Conservation (phyloP, 1,140 invertebrate genomes). For the Thaumatotibia leucotreta region DNA sequence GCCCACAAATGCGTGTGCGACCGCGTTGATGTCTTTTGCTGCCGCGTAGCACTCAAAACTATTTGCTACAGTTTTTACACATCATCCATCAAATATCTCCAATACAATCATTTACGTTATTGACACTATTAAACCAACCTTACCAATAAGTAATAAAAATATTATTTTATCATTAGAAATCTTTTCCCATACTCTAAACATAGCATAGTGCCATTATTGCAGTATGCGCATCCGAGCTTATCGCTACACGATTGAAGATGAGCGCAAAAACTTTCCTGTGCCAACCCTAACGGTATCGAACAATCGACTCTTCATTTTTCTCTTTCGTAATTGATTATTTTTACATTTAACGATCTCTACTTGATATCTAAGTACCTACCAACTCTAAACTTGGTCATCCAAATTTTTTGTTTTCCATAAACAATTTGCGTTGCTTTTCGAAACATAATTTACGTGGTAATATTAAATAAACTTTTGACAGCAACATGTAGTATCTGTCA, state of each 20-base stretch:
- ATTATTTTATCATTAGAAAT: neutral
- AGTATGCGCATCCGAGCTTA: slow-evolving; percentile 59
- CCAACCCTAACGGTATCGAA: slow-evolving; percentile 46
- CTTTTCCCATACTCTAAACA: slow-evolving; percentile 44
- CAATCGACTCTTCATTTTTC: neutral
- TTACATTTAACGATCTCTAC: neutral
- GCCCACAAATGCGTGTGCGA: neutral
- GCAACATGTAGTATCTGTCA: no score
- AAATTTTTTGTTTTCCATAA: no score
- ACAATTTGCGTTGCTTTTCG: no score
- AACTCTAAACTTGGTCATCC: no score
- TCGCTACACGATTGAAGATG: slow-evolving; percentile 58
- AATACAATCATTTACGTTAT: neutral
- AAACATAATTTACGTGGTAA: no score
- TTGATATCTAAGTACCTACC: no score
- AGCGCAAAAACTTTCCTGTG: slow-evolving; percentile 59
- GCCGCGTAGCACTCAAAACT: slow-evolving; percentile 11
- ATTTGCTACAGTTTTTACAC: neutral
- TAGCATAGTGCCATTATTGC: slow-evolving; percentile 44
- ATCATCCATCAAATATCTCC: no score
- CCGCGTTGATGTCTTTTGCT: slow-evolving; percentile 56
- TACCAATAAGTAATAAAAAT: slow-evolving; percentile 8
- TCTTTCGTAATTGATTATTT: neutral
- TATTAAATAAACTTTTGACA: no score
- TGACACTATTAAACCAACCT: neutral